Conservation (phyloP, 1,140 invertebrate species). For the Reticulitermes speratus region DNA sequence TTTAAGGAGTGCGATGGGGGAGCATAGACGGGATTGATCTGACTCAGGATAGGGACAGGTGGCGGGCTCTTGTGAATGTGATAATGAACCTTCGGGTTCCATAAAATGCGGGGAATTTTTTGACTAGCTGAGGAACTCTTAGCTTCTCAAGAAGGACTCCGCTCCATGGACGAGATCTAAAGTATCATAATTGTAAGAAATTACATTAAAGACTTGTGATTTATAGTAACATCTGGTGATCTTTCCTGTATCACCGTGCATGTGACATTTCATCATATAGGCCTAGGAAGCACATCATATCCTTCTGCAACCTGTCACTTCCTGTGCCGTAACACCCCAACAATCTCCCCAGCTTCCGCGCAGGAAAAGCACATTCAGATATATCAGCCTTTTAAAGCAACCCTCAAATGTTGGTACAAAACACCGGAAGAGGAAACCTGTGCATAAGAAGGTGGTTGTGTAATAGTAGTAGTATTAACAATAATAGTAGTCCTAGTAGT, state of each 20-base stretch:
- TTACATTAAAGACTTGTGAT: too few relatives aligned
- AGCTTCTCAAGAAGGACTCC: too few relatives aligned
- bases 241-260: not conserved
- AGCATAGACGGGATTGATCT: too few relatives aligned
- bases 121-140: too few relatives aligned
- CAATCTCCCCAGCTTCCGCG: slow-evolving; percentile 6
- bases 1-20: too few relatives aligned
- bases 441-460: not conserved
- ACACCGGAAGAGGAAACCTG: not conserved
- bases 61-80: too few relatives aligned
- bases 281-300: not conserved
- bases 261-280: not conserved
- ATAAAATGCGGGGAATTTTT: too few relatives aligned
- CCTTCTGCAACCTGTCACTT: not conserved
- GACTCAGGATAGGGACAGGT: too few relatives aligned
- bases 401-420: not conserved
- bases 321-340: not conserved
- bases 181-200: too few relatives aligned
- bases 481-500: not conserved
- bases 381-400: not conserved
- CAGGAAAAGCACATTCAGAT: slow-evolving; percentile 10
- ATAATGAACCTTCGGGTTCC: too few relatives aligned
- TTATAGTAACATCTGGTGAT: not conserved
- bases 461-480: not conserved
- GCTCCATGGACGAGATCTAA: too few relatives aligned